phyloP scores from a whole-genome alignment of 2,888 invertebrate genomes.

The Petrophora chlorosata region DNA sequence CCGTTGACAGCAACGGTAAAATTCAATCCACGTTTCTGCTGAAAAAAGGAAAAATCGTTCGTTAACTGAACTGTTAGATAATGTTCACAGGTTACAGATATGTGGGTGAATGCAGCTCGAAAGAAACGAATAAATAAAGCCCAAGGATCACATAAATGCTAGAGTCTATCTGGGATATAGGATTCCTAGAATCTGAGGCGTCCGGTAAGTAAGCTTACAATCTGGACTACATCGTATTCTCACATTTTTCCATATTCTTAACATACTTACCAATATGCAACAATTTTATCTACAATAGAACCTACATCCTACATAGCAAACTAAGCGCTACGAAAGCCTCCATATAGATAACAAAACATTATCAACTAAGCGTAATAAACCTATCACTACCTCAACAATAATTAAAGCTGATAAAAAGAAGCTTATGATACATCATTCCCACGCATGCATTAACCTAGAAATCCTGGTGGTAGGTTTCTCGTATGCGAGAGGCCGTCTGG shows the following conservation, averaged over 20 bases:
- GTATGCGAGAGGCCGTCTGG: too few relatives aligned
- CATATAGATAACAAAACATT: not conserved
- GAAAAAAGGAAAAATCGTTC: slow-evolving; percentile 16
- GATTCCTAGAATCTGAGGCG: too few relatives aligned
- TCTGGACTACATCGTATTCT: too few relatives aligned
- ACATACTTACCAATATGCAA: too few relatives aligned
- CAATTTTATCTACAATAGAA: too few relatives aligned
- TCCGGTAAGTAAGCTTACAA: too few relatives aligned
- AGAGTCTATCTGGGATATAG: too few relatives aligned
- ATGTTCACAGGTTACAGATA: not conserved
- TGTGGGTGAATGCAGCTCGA: slow-evolving; percentile 4
- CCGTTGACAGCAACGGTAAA: slow-evolving; percentile 21
- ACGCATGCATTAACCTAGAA: slow-evolving; percentile 19
- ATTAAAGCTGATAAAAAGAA: not conserved
- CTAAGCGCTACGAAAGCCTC: not conserved
- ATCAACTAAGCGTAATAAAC: not conserved
- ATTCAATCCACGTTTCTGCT: slow-evolving; percentile 22
- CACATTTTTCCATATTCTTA: too few relatives aligned
- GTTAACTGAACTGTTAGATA: slow-evolving; percentile 2
- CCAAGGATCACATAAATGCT: not conserved
- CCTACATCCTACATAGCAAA: too few relatives aligned
- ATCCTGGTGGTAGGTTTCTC: too few relatives aligned
- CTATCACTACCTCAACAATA: not conserved
- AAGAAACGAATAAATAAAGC: slow-evolving; percentile 3
- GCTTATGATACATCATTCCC: slow-evolving; percentile 12